Conservation (phyloP, 2,797 vertebrate genomes). For the Emydoidea blandingii region DNA sequence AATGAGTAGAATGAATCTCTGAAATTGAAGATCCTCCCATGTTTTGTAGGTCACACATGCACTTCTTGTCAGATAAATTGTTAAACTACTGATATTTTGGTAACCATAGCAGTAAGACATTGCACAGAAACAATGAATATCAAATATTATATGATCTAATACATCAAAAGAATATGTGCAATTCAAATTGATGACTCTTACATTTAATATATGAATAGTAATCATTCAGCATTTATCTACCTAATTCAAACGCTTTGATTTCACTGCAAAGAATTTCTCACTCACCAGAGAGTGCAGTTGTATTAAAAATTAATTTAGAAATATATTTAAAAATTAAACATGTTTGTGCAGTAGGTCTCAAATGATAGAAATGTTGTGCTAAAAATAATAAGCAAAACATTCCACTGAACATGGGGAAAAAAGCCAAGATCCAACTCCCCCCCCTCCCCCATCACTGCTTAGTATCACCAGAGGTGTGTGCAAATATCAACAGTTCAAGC, state of each 20-base stretch:
- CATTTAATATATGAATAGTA: not conserved
- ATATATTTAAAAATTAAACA: slow-evolving; percentile 70
- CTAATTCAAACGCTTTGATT: slow-evolving; percentile 51
- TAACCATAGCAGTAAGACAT: not conserved
- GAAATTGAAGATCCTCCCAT: not conserved
- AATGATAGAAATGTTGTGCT: slow-evolving; percentile 30
- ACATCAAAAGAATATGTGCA: not conserved
- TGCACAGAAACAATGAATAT: not conserved
- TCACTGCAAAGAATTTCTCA: slow-evolving; percentile 40
- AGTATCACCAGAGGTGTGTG: not conserved
- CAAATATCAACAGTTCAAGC: not conserved
- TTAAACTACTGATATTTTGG: slow-evolving; percentile 15
- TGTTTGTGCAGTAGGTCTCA: slow-evolving; percentile 50
- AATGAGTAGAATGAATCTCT: not conserved
- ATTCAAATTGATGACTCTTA: slow-evolving; percentile 11
- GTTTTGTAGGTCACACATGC: not conserved
- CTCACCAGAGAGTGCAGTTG: slow-evolving; percentile 19
- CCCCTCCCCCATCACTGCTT: not conserved
- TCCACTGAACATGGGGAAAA: not conserved
- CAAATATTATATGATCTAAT: not conserved
- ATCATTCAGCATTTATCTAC: slow-evolving; percentile 5
- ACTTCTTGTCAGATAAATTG: slow-evolving; percentile 17
- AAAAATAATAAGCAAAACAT: slow-evolving; percentile 1
- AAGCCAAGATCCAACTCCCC: not conserved
- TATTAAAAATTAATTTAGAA: slow-evolving; percentile 69